Percentiles rank a stretch among this genome's conserved stretches.
Conservation (phyloP, 1,140 invertebrate genomes). For the Heliothis virescens region DNA sequence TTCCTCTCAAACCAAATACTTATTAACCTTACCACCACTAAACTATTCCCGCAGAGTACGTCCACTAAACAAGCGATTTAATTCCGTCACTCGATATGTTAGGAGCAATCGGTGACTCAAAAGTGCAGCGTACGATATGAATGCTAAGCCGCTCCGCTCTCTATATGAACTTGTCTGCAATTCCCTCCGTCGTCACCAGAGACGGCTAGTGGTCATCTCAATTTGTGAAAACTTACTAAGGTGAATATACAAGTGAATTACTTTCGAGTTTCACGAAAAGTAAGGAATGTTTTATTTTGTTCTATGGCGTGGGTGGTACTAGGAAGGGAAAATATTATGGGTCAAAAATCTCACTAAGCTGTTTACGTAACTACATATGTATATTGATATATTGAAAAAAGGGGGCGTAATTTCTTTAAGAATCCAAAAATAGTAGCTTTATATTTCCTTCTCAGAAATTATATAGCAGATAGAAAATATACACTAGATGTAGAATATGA, state of each 20-base stretch:
- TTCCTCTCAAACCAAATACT: not conserved
- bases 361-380: no score
- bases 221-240: not conserved
- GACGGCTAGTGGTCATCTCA: not conserved
- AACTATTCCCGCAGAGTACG: not conserved
- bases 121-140: conserved; percentile 17
- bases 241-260: not conserved
- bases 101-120: not conserved
- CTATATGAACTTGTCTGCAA: not conserved
- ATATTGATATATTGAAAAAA: no score
- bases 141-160: not conserved
- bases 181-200: not conserved
- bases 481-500: not conserved
- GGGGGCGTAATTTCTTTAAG: no score
- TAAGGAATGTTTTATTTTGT: no score
- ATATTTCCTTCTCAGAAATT: not conserved
- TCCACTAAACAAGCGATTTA: not conserved
- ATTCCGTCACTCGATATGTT: not conserved
- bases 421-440: no score
- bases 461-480: not conserved
- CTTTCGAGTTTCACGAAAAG: not conserved
- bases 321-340: no score
- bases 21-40: not conserved
- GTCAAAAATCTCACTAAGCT: no score
- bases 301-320: no score